Evolutionary conservation across 1,140 invertebrate genomes (phyloP), one percentile per base, ranked within the genome.

Genomic region (Drosophila kanapiae): DNA sequence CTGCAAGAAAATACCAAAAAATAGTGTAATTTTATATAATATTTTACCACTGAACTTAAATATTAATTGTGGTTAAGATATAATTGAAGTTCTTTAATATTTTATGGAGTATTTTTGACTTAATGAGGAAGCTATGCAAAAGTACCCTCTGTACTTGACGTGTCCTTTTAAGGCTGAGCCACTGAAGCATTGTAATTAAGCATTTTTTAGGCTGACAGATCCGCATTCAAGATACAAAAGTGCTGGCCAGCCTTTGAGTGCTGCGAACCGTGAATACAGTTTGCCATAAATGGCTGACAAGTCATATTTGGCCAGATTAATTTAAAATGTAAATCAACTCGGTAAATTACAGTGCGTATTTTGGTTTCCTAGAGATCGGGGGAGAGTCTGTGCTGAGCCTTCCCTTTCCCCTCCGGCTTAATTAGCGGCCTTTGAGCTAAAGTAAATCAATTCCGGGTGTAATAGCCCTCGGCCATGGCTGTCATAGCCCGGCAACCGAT

Each of bases 401-500:
- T 1, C 18, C 45, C 37, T 10, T n/a, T 37, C 18, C 48, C 45
- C 49, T 49, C 45, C 49, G 58, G 62, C 42, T 18, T 82, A 86
- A 81, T 76, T 77, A 63, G 63, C 27, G 35, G 57, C 75, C 65
- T 61, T 78, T 78, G 75, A 70, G 64, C 63, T 40, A 54, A 61
- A 77, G 56, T 62, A 78, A 82, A 79, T 82, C 67, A 80, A 75
- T 80, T 83, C 69, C 53, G 67, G 56, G 60, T 65, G 65, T 62
- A 84, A 78, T 84, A 75, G 61, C 83, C 65, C 42, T 18, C 11
- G 68, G 83, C 58, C 40, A 74, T 78, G 61, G 48, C 60, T 78
- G 77, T 80, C 76, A 72, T 58, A 78, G 76, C n/a, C 18, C 16
- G 72, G 61, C 40, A 56, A 76, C 53, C 62, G 33, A 76, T 53